A percentile compares a stretch with the other conserved stretches of the same genome.
phyloP scores from a whole-genome alignment of 2,888 invertebrate species.

The Helleia helle region DNA sequence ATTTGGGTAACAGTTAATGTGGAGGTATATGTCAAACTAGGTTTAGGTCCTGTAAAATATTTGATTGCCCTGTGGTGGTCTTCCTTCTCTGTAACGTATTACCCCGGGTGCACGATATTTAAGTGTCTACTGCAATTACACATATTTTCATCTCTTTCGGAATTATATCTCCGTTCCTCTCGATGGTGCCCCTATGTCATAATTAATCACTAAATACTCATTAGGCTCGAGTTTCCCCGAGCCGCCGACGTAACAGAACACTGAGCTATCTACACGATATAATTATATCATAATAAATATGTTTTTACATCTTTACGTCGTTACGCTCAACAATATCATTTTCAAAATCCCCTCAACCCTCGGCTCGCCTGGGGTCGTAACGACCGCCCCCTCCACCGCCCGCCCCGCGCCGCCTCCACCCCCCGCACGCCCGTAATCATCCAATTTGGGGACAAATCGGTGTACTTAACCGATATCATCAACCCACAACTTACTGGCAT shows the following conservation, averaged over 20 bases:
- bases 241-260: conserved; percentile 24
- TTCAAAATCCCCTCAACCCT: conserved; percentile 35
- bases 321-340: conserved; percentile 46
- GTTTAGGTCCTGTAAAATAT: too few relatives aligned
- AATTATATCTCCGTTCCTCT: too few relatives aligned
- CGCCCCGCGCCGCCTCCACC: conserved; percentile 25
- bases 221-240: conserved; percentile 4
- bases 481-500: too few relatives aligned
- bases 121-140: too few relatives aligned
- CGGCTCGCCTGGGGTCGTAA: conserved; percentile 19
- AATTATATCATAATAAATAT: conserved; percentile 13
- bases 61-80: too few relatives aligned
- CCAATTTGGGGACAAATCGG: conserved; percentile 18
- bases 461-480: not conserved
- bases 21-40: too few relatives aligned
- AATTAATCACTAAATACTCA: conserved; percentile 2
- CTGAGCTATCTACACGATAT: too few relatives aligned
- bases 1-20: too few relatives aligned
- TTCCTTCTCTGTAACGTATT: too few relatives aligned
- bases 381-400: conserved; percentile 18
- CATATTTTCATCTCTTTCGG: too few relatives aligned
- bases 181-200: too few relatives aligned
- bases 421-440: conserved; percentile 23
- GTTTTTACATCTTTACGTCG: conserved; percentile 32
- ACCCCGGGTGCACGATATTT: too few relatives aligned